Percentiles rank a stretch among this genome's conserved stretches.
These are phyloP conservation scores for Dione vanillae DNA, from an alignment of 2,888 invertebrate species.

Conservation along the genomic window DNA sequence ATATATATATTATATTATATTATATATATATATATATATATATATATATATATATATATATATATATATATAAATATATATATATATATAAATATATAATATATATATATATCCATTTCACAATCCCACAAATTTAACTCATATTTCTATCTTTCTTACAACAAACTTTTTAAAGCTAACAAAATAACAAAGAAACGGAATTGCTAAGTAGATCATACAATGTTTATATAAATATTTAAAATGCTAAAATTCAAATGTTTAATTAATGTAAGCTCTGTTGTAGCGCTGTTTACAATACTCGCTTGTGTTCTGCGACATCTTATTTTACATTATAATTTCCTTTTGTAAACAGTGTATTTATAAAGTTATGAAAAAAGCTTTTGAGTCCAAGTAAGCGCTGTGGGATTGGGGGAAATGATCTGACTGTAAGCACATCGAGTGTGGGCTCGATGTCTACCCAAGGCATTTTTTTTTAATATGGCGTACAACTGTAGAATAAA, in stretches of 20 bases:
- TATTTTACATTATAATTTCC: constrained; percentile 7
- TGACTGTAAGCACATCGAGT: no score
- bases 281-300: constrained; percentile 2
- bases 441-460: no score
- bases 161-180: background rate
- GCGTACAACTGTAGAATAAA: no score
- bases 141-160: background rate
- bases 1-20: no score
- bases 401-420: no score
- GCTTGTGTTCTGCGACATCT: background rate
- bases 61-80: no score
- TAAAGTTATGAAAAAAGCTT: background rate
- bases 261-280: background rate
- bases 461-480: no score
- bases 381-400: background rate
- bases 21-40: no score
- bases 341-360: background rate
- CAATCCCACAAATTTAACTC: no score
- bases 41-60: background rate
- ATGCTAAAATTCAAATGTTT: background rate
- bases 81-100: no score
- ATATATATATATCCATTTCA: no score
- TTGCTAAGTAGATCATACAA: background rate
- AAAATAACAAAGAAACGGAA: background rate
- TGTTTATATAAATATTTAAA: background rate